Evolutionary conservation across 2,797 vertebrate species (phyloP), one percentile per base, ranked within the genome.

Genomic region (Melanotaenia trifasciata): DNA sequence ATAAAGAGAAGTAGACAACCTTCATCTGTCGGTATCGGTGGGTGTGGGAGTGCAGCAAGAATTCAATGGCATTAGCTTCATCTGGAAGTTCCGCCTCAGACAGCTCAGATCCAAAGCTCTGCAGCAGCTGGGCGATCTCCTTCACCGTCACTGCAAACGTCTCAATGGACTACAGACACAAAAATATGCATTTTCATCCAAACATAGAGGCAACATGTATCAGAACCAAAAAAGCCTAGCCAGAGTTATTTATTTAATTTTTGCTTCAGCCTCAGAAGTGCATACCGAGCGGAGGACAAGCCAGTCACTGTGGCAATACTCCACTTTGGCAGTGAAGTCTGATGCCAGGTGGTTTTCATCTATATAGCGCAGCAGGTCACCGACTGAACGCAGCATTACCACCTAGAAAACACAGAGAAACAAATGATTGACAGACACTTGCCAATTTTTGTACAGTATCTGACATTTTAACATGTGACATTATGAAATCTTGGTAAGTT

Each of bases 121-220:
- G 98, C 82, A 99, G 87, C 90, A 97, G 92, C 94, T 99, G 98
- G 0, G 98, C 98, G 1, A 97, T 97, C 53, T 99, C 97, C 89
- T 99, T 99, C 84, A 99, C 98, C 0, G 96, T 97, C 65, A 99
- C 94, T 0, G 98, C 98, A 93, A 99, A 99, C 8, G 95, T 97
- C 95, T 99, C 98, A 22, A 99, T 98, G 9, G 97, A 96, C 98
- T 99, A 90, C 47, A 83, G 30, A 47, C 32, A 84, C 57, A 81
- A 43, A 68, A 16, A 43, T 58, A 64, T 18, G 68, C 45, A 33
- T 22, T 53, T 61, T 30, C 35, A 65, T 12, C 58, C 59, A 71
- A 24, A 72, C 38, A 20, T 10, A 16, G 18, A 61, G 14, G 10
- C 45, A 4, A 24, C 11, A 32, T 3, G 2, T 47, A 18, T 9